Evolutionary conservation across 2,113 vertebrate species (phyloP).

Genomic region (Hystrix brachyura): DNA sequence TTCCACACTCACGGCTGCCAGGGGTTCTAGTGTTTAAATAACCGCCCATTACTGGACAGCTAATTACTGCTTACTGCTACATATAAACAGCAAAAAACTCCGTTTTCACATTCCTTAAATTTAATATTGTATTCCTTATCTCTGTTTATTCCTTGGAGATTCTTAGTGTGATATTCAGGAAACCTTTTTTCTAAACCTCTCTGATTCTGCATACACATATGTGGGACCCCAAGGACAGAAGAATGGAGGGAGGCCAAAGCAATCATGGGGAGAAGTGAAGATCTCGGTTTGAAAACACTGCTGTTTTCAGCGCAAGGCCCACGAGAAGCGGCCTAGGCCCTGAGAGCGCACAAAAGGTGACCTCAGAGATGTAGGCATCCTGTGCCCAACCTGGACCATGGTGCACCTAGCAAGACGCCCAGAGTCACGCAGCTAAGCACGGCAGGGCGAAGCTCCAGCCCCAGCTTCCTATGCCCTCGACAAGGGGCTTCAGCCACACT

Average conservation of each 20-base stretch:
- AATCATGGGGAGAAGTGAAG: constrained; percentile 1
- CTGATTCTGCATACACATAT: neutral
- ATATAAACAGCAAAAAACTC: neutral
- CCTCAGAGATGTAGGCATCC: too few relatives aligned
- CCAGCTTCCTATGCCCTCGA: neutral
- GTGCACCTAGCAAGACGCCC: neutral
- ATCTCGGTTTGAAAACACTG: neutral
- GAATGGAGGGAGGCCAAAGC: neutral
- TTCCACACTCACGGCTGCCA: neutral
- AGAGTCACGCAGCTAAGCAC: neutral
- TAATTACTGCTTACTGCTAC: neutral
- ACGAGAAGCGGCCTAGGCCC: neutral
- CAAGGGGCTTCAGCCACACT: neutral
- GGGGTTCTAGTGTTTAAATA: neutral
- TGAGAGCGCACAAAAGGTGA: too few relatives aligned
- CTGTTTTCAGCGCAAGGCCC: neutral
- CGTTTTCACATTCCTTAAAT: neutral
- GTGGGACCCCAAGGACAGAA: neutral
- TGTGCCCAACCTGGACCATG: too few relatives aligned
- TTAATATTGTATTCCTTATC: neutral
- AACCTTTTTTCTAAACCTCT: neutral
- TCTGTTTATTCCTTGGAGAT: neutral
- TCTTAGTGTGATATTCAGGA: neutral
- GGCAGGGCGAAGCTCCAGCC: neutral
- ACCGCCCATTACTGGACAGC: neutral